Base-by-base conservation (phyloP, 2,797 vertebrate genomes). In the Hypotaenidia philippensis region DNA sequence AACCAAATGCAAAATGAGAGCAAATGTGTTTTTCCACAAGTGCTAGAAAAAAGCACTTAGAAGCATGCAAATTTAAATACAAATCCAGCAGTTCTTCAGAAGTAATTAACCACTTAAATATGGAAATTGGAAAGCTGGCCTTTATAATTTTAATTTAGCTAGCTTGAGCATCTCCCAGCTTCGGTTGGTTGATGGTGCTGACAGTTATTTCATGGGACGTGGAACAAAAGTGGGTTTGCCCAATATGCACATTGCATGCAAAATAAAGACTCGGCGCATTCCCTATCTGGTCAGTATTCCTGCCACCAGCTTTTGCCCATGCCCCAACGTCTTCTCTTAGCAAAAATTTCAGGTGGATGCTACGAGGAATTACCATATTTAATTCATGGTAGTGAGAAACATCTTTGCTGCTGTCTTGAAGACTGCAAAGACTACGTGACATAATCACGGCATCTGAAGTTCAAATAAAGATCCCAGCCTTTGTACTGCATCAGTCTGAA, bases 1-100 rank as follows among this genome's bases (percentile, higher is more conserved):
- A 93, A 91, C 47, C 8, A 83, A 89, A 90, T 69, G 65, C 55
- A 82, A 93, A 93, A 93, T 79, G 61, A 86, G 26, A 84, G 19
- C 13, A 63, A 91, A 86, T 70, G 27, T 53, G 20, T 31, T 95
- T 38, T 79, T 90, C 63, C 52, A 71, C 22, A 69, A 93, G 31
- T 26, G 4, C 53, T 4, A 85, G 38, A n/a, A 93, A 87, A 90
- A 84, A 82, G 10, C 34, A 88, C 50, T 69, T 47, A 31, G 36
- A 78, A 81, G 18, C 61, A 89, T 78, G 61, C 50, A 91, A 84
- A 93, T 83, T 78, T 71, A 87, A 77, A 89, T 55, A 91, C 31
- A 93, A 93, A 88, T 2, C 26, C 50, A 83, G 31, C 23, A 70
- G 59, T 83, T 79, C 36, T 84, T 76, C 31, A 77, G 66, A 85